Conservation (phyloP, 2,797 vertebrate species). For the Masticophis lateralis region DNA sequence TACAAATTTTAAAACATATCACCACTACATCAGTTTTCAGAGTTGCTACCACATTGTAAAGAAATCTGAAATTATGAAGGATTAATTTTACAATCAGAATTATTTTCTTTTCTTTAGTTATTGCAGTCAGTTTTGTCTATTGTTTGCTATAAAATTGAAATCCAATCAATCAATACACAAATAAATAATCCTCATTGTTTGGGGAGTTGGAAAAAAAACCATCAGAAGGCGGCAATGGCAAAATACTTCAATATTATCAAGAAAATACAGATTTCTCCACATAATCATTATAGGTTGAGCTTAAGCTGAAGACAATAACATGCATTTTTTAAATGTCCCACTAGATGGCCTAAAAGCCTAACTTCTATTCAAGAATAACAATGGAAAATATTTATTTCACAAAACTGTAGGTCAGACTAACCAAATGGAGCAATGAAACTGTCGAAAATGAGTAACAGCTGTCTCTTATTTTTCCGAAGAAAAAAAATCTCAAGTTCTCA, state of each 20-base stretch:
- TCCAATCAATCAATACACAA: not conserved
- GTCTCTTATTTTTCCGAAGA: conserved; percentile 8
- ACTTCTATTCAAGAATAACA: not conserved
- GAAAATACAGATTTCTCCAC: not conserved
- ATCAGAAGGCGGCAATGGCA: not conserved
- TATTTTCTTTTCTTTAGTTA: not conserved
- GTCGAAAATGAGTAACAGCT: conserved; percentile 1
- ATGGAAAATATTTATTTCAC: not conserved
- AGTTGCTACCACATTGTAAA: not conserved
- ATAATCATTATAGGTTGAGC: not conserved
- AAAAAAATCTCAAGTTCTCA: not conserved
- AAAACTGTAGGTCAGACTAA: not conserved
- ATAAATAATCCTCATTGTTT: not conserved
- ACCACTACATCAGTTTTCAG: not conserved
- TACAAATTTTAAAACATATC: not conserved
- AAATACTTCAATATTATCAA: not conserved
- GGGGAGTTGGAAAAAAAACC: not conserved
- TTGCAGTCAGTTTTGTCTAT: not conserved
- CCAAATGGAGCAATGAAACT: not conserved
- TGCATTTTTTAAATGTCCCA: not conserved
- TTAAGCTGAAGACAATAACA: not conserved
- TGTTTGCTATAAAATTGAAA: not conserved
- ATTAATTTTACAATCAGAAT: not conserved
- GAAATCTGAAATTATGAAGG: not conserved
- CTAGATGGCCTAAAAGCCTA: conserved; percentile 18